Evolutionary conservation across 2,113 vertebrate genomes (phyloP), one percentile per base, ranked within the genome.

Genomic region (Rhombomys opimus): DNA sequence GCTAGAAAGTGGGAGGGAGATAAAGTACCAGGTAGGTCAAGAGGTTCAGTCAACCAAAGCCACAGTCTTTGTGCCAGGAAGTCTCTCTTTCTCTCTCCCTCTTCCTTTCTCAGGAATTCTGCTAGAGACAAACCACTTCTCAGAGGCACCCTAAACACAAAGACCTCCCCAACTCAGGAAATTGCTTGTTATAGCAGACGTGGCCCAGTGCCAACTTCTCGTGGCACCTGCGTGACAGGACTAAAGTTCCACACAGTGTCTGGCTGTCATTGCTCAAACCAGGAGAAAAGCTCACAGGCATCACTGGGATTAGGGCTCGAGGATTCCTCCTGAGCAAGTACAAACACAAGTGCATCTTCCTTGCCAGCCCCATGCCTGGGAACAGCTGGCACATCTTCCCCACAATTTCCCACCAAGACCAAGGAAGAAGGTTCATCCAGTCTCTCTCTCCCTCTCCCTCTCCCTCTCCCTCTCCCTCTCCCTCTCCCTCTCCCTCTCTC

Each of bases 31-130:
- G n/a, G 57, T 20, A 77, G 27, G 81, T 78, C 65, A 68, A 63
- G 5, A 7, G 50, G 27, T 35, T 67, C 77, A 75, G 46, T 14
- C 67, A 96, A 86, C 38, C 65, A n/a, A 89, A 96, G 76, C 81
- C 90, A 67, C 92, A 52, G 46, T 68, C 23, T 13, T n/a, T 75
- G 68, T 89, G 27, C 57, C 63, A 32, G 68, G 63, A 95, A 77
- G 54, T 85, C 61, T 65, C 59, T 18, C 23, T 18, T 32, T 85
- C 59, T 41, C 63, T 65, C 38, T 18, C 82, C 15, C 38, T 46
- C 23, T 46, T 41, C 59, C 46, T 22, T 78, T 84, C 94, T 95
- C 59, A 88, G 81, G 86, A 93, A 81, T 89, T 97, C 50, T 81
- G 22, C 75, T 50, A 41, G 52, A 50, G 67, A 27, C 80, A 18